Percentiles rank a stretch among this genome's conserved stretches.
Conservation (phyloP, 1,140 invertebrate genomes). For the Diabrotica undecimpunctata region DNA sequence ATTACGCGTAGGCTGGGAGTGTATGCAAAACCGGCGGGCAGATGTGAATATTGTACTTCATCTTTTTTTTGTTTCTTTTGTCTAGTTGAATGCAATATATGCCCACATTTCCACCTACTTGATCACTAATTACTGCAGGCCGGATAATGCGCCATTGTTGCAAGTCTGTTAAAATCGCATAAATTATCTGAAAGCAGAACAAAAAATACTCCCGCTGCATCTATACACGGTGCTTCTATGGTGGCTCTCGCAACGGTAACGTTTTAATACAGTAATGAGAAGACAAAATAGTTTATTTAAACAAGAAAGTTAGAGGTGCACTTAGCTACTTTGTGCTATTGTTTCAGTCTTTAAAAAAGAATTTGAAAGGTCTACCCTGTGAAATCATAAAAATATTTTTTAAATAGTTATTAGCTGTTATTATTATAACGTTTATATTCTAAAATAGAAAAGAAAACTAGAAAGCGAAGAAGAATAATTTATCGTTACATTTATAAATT, state of each 20-base stretch:
- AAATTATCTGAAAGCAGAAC: slow-evolving; percentile 38
- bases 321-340: no score
- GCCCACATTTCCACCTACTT: slow-evolving; percentile 47
- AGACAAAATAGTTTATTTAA: no score
- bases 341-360: no score
- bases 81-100: slow-evolving; percentile 38
- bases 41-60: slow-evolving; percentile 38
- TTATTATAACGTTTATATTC: no score
- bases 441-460: no score
- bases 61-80: slow-evolving; percentile 42
- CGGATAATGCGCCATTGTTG: slow-evolving; percentile 41
- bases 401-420: no score
- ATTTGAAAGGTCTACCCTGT: no score
- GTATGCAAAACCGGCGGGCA: slow-evolving; percentile 32
- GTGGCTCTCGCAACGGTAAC: not conserved
- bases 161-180: slow-evolving; percentile 44
- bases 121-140: slow-evolving; percentile 45
- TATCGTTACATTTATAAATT: no score
- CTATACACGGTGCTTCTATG: slow-evolving; percentile 7
- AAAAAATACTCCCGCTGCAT: slow-evolving; percentile 11
- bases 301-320: no score
- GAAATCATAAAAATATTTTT: no score
- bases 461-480: no score
- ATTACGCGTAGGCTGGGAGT: slow-evolving; percentile 15
- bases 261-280: not conserved